Conservation (phyloP, 2,888 invertebrate species). For the Lysandra coridon region DNA sequence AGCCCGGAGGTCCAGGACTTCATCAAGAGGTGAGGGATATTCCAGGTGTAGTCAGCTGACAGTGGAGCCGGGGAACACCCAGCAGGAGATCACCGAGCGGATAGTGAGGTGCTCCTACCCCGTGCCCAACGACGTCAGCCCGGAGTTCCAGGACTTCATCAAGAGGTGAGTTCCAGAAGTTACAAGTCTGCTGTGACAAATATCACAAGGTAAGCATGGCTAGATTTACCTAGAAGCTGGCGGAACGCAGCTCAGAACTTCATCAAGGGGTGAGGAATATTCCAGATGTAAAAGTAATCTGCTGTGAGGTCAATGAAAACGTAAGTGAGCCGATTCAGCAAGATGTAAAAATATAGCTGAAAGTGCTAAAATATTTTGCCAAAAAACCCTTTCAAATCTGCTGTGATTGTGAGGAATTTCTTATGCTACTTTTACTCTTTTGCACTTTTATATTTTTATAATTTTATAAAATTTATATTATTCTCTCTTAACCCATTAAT, state of each 20-base stretch:
- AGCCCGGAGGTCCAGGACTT: conserved; percentile 86
- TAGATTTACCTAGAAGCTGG: too few species aligned
- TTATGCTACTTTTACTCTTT: too few species aligned
- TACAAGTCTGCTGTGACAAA: too few species aligned
- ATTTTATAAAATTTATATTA: too few species aligned
- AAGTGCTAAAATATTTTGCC: too few species aligned
- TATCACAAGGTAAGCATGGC: too few species aligned
- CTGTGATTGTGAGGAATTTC: neutral
- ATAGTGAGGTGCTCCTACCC: conserved; percentile 93
- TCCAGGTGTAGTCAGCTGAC: neutral
- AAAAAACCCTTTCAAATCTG: neutral
- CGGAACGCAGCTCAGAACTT: conserved; percentile 79
- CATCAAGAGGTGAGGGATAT: conserved; percentile 66
- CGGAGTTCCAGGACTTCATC: conserved; percentile 84
- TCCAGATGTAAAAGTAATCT: too few species aligned
- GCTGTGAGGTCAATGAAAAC: too few species aligned
- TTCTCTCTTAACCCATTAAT: too few species aligned
- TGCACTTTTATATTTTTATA: too few species aligned
- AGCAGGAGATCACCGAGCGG: conserved; percentile 52
- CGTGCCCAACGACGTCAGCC: conserved; percentile 90
- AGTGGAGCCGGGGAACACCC: neutral
- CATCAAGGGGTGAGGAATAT: conserved; percentile 66
- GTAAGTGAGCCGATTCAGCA: neutral
- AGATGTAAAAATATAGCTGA: neutral
- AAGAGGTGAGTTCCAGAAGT: conserved; percentile 57